Base-by-base conservation (phyloP, 2,797 vertebrate genomes). In the Bovichtus variegatus region DNA sequence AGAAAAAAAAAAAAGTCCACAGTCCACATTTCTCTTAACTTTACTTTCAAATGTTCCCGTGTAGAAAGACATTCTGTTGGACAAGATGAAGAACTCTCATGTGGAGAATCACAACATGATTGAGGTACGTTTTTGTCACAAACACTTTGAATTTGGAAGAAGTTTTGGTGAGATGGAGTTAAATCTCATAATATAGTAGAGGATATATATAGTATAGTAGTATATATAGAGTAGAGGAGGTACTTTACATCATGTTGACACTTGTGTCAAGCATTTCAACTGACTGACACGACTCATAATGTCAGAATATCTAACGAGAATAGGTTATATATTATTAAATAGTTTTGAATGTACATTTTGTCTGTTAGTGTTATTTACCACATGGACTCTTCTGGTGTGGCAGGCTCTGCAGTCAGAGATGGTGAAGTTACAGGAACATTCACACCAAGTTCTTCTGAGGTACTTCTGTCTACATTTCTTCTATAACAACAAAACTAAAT, bases 41-140 rank as follows among this genome's bases (percentile, higher is more conserved):
- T 65, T 27, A 38, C 18, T 47, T 38, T 49, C 7, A 62, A 21
- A 57, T 80, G 13, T 75, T 46, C 4, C 29, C 12, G 0, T 88
- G 27, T 55, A 96, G 95, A 95, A 91, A 89, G 92, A 92, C 65
- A 78, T 90, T 50, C 64, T 94, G 0, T 90, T 95, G 86, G 90
- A 94, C 70, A 94, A 94, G 74, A 87, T 96, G 84, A 96, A 93
- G 79, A 92, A 86, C 55, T 92, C 86, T 67, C 92, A 94, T 64
- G 82, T 88, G 80, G 94, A 95, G 55, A 94, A 88, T 85, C 90
- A 94, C 88, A 94, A 81, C 82, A 93, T 94, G 44, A 93, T 95
- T 18, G 92, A 95, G 90, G 95, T 96, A 81, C 34, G 53, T 81
- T 80, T 44, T 47, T 25, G 11, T 58, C 18, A 21, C 13, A 60